phyloP scores from a whole-genome alignment of 2,797 vertebrate genomes.

The Coccyzus lansbergi region DNA sequence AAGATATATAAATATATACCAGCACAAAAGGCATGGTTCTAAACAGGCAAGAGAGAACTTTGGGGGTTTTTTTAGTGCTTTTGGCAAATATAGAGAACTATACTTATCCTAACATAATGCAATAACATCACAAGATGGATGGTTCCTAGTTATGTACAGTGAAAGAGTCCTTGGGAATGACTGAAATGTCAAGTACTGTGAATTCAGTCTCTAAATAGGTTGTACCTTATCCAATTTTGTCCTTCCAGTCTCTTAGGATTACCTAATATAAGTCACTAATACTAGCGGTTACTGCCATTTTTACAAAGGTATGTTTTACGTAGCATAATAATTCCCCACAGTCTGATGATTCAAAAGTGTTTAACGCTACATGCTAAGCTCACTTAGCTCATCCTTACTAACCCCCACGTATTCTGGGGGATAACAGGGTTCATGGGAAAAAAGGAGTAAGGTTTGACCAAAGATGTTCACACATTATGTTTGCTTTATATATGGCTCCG shows the following conservation, averaged over 20 bases:
- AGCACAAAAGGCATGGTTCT: neutral
- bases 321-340: neutral
- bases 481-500: neutral
- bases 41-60: neutral
- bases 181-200: neutral
- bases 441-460: neutral
- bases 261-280: neutral
- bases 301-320: neutral
- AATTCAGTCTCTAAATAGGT: neutral
- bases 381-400: neutral
- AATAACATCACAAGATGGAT: neutral
- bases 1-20: neutral
- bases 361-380: neutral
- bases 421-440: neutral
- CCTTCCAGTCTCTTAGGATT: neutral
- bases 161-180: neutral
- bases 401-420: neutral
- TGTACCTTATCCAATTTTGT: neutral
- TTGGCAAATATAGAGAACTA: neutral
- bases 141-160: neutral
- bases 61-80: fast-evolving
- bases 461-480: neutral
- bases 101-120: neutral
- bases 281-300: neutral
- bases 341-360: neutral